These are phyloP conservation scores for Pseudorhiza aurosa DNA, from an alignment of 30 jellyfish, hydroid and myxozoan species.

Conservation along the genomic window DNA sequence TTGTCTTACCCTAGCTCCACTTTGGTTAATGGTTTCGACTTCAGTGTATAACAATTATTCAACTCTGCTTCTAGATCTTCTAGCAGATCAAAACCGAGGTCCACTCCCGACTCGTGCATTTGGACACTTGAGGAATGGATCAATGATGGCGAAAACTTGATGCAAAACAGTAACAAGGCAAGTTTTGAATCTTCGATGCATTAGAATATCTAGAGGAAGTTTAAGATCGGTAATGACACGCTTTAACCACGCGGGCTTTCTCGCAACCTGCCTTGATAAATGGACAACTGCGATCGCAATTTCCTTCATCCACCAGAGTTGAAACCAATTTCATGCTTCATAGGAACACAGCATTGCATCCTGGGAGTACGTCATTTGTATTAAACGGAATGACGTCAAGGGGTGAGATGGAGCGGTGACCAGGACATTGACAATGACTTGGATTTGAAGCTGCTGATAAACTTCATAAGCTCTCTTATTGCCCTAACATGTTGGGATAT, in stretches of 20 bases:
- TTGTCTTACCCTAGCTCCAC: conserved; percentile 70
- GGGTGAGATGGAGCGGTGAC: no score
- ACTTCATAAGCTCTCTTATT: no score
- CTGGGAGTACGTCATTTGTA: conserved; percentile 69
- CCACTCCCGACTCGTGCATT: conserved; percentile 89
- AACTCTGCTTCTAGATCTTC: conserved; percentile 66
- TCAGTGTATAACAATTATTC: conserved; percentile 60
- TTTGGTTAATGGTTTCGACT: conserved; percentile 56
- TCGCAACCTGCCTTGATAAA: not conserved
- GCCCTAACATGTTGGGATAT: no score
- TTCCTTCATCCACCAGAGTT: no score
- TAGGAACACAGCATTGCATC: conserved; percentile 21
- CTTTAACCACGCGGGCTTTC: conserved; percentile 42
- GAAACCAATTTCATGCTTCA: conserved; percentile 24
- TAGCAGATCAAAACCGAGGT: conserved; percentile 73
- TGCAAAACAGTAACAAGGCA: not conserved
- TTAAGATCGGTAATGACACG: not conserved
- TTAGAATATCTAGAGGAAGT: not conserved
- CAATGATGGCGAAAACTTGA: not conserved
- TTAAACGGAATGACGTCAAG: not conserved
- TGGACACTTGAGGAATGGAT: conserved; percentile 49
- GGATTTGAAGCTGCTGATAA: no score
- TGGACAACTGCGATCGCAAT: no score
- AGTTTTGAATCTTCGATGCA: conserved; percentile 8
- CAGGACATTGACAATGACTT: no score